Percentiles rank a stretch among this genome's conserved stretches.
Evolutionary conservation across 1,140 invertebrate species (phyloP).

Genomic region (Zaprionus gabonicus): DNA sequence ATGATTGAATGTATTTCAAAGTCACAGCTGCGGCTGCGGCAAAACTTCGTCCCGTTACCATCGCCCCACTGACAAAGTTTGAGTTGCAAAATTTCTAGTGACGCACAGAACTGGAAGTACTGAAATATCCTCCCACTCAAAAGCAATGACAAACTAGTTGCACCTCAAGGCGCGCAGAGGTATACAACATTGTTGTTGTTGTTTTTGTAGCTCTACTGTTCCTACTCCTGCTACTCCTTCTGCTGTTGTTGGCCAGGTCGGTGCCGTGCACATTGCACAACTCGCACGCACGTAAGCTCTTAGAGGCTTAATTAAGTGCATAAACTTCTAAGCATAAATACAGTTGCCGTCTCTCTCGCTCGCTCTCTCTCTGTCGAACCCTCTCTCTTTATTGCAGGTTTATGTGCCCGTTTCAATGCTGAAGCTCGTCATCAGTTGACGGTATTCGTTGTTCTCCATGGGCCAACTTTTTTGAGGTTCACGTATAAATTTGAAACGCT

Average conservation of each 20-base stretch:
- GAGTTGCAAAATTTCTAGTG: constrained; percentile 38
- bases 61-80: constrained; percentile 40
- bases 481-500: constrained; percentile 75
- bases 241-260: background rate
- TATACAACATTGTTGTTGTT: constrained; percentile 44
- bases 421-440: constrained; percentile 60
- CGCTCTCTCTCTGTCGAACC: background rate
- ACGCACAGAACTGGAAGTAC: constrained; percentile 31
- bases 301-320: constrained; percentile 64
- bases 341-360: constrained; percentile 21
- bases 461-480: constrained; percentile 60
- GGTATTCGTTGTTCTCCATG: constrained; percentile 44
- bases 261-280: constrained; percentile 9
- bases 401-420: constrained; percentile 39
- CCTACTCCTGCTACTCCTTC: background rate
- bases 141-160: constrained; percentile 58
- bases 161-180: constrained; percentile 28
- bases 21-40: constrained; percentile 62
- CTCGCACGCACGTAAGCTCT: constrained; percentile 35
- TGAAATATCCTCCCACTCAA: constrained; percentile 38
- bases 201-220: background rate
- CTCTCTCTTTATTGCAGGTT: constrained; percentile 10
- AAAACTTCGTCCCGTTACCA: constrained; percentile 40
- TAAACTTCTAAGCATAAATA: constrained; percentile 76
- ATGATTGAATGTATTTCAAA: constrained; percentile 72